Percentiles rank a stretch among this genome's conserved stretches.
These are phyloP conservation scores for Capreolus pygargus DNA, from an alignment of 2,113 vertebrate genomes.

Conservation along the genomic window DNA sequence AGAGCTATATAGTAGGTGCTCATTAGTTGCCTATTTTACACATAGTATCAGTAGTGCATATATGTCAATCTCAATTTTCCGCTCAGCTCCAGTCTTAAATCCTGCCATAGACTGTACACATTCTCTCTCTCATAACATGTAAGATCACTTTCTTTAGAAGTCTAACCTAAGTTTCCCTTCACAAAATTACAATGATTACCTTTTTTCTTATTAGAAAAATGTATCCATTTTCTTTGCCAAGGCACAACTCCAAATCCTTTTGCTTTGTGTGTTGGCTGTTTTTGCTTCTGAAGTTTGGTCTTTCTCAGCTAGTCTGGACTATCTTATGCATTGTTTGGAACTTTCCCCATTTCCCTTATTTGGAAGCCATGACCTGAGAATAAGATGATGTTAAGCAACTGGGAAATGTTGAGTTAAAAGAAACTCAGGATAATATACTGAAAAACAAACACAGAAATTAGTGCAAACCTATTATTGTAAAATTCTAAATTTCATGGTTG, in stretches of 20 bases:
- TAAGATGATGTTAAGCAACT: neutral
- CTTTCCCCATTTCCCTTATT: neutral
- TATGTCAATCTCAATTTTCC: neutral
- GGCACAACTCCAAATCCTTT: neutral
- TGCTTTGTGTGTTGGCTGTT: neutral
- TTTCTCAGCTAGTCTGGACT: neutral
- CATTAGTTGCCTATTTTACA: neutral
- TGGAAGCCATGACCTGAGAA: neutral
- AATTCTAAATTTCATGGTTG: neutral
- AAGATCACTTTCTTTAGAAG: neutral
- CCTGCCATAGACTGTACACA: rapidly evolving
- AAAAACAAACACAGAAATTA: neutral
- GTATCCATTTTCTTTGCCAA: neutral
- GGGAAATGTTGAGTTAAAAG: neutral
- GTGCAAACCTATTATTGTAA: neutral
- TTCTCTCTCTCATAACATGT: rapidly evolving
- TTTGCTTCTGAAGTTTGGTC: neutral
- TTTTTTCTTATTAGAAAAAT: neutral
- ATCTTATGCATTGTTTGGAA: neutral
- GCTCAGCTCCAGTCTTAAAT: neutral
- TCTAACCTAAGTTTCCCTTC: neutral
- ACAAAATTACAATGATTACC: neutral
- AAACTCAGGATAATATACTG: neutral
- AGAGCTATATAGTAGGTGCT: no score
- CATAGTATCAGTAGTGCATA: neutral